Percentiles rank a stretch among this genome's conserved stretches.
Evolutionary conservation across 2,888 invertebrate genomes (phyloP).

Genomic region (Nemotelus nigrinus): DNA sequence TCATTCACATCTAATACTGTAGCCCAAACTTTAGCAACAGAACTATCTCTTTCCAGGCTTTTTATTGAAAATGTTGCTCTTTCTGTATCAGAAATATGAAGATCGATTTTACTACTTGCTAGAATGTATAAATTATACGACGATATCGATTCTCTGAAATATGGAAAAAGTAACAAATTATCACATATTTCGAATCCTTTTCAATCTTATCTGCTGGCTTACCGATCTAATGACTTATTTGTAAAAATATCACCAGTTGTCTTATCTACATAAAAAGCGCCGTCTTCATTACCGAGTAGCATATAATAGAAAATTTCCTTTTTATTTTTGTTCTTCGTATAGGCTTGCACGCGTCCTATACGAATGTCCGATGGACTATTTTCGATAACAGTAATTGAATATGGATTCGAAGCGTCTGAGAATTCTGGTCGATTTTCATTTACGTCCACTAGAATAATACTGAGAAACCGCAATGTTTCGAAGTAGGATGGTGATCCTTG

Average conservation of each 20-base stretch:
- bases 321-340: constrained; percentile 78
- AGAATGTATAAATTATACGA: constrained; percentile 80
- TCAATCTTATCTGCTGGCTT: constrained; percentile 44
- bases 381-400: constrained; percentile 77
- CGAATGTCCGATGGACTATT: constrained; percentile 73
- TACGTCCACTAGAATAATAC: constrained; percentile 79
- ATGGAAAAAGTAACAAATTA: constrained; percentile 31
- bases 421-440: constrained; percentile 86
- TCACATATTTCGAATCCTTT: background rate
- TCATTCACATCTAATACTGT: constrained; percentile 85
- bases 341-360: constrained; percentile 68
- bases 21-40: constrained; percentile 77
- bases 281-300: constrained; percentile 79
- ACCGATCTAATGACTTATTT: constrained; percentile 81
- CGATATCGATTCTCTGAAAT: constrained; percentile 74
- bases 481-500: constrained; percentile 83
- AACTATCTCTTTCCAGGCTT: constrained; percentile 69
- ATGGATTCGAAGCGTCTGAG: constrained; percentile 70
- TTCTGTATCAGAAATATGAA: constrained; percentile 70
- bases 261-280: constrained; percentile 81
- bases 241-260: constrained; percentile 82
- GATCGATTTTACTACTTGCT: constrained; percentile 84
- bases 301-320: constrained; percentile 87
- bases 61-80: constrained; percentile 65
- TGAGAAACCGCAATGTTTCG: constrained; percentile 79